phyloP scores from a whole-genome alignment of 2,113 vertebrate species.

The Petromus typicus region DNA sequence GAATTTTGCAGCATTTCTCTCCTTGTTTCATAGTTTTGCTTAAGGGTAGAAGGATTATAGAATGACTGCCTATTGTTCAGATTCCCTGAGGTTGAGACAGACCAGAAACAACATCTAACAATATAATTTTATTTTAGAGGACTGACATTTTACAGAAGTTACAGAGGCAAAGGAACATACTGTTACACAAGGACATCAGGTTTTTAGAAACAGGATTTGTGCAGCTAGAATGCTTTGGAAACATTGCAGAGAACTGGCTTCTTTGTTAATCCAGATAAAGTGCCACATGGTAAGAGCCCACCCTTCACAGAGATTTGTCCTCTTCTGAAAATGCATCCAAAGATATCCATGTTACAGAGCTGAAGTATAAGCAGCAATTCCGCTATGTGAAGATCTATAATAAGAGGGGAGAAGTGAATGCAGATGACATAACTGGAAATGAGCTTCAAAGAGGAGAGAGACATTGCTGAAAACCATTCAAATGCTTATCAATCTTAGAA shows the following conservation, averaged over 20 bases:
- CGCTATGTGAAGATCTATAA: neutral
- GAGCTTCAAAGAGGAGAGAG: neutral
- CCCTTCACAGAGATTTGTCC: neutral
- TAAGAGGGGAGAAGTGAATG: neutral
- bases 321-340: conserved; percentile 9
- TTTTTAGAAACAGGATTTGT: neutral
- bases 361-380: neutral
- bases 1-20: conserved; percentile 26
- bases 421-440: neutral
- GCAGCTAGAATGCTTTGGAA: neutral
- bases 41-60: neutral
- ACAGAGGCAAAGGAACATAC: neutral
- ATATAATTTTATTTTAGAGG: neutral
- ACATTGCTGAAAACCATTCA: neutral
- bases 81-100: neutral
- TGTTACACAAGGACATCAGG: neutral
- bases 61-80: neutral
- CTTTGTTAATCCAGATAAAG: conserved; percentile 23
- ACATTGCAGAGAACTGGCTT: neutral
- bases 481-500: neutral
- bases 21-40: neutral
- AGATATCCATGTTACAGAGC: neutral
- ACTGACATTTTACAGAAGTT: neutral
- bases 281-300: neutral
- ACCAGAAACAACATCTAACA: conserved; percentile 21